Conservation (phyloP, 2,888 invertebrate species). For the Biston stratarius region DNA sequence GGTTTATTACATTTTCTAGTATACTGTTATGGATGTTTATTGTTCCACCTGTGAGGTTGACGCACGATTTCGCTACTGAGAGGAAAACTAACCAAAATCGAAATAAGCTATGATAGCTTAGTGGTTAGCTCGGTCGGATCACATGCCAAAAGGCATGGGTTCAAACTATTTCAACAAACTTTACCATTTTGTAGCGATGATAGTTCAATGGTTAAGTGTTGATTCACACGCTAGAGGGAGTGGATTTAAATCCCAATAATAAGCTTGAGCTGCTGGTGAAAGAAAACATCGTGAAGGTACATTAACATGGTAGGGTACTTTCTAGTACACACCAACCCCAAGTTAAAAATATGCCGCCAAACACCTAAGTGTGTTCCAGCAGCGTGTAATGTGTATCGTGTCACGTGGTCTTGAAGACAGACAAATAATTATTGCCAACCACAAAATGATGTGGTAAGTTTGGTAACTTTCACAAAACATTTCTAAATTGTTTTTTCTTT, state of each 20-base stretch:
- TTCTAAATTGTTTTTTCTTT: slow-evolving; percentile 22
- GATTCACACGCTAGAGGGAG: no score
- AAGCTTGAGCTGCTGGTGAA: no score
- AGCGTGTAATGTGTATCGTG: no score
- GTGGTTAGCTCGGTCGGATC: no score
- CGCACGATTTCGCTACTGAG: background rate
- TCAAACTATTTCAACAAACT: background rate
- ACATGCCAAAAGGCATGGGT: no score
- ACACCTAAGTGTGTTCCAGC: no score
- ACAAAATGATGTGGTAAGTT: slow-evolving; percentile 52
- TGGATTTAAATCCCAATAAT: background rate
- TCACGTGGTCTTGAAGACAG: slow-evolving; percentile 43
- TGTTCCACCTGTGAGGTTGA: slow-evolving; percentile 3
- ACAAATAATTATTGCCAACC: slow-evolving; percentile 48
- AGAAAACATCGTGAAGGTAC: no score
- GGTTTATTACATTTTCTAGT: slow-evolving; percentile 22
- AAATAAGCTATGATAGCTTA: background rate
- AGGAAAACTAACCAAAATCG: background rate
- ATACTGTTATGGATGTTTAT: slow-evolving; percentile 5
- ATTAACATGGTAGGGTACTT: no score
- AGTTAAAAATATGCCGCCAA: no score
- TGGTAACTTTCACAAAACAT: slow-evolving; percentile 63
- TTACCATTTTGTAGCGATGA: background rate
- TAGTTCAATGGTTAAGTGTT: no score
- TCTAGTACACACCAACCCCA: no score